These are phyloP conservation scores for Plagiodera versicolora DNA, from an alignment of 2,888 invertebrate genomes.

Conservation along the genomic window DNA sequence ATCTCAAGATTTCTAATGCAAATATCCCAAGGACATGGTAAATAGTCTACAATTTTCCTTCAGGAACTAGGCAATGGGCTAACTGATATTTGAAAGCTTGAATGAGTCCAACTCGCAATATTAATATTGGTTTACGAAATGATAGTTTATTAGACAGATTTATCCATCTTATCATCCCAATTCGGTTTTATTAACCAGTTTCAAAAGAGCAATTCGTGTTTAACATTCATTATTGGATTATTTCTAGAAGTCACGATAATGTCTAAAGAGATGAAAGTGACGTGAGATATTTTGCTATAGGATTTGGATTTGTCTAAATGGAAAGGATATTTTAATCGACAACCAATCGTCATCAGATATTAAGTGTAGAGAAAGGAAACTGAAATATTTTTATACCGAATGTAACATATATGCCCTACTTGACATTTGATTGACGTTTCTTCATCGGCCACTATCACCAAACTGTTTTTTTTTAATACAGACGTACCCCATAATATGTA, in stretches of 20 bases:
- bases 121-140: slow-evolving; percentile 2
- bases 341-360: too few relatives aligned
- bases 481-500: too few relatives aligned
- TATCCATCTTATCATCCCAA: not conserved
- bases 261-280: slow-evolving; percentile 21
- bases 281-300: slow-evolving; percentile 14
- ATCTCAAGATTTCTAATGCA: not conserved
- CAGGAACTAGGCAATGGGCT: not conserved
- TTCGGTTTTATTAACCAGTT: not conserved
- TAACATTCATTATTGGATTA: slow-evolving; percentile 3
- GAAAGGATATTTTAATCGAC: not conserved
- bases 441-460: too few relatives aligned
- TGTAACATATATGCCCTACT: too few relatives aligned
- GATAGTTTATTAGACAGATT: slow-evolving; percentile 2
- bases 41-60: not conserved
- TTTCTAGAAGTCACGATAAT: slow-evolving; percentile 24
- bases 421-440: too few relatives aligned
- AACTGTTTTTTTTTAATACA: too few relatives aligned
- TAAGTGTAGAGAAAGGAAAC: not conserved
- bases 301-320: slow-evolving; percentile 5
- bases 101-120: slow-evolving; percentile 1
- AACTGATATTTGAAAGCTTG: not conserved
- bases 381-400: too few relatives aligned
- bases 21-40: not conserved
- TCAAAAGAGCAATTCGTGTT: slow-evolving; percentile 24